Evolutionary conservation across 2,797 vertebrate genomes (phyloP), one percentile per base, ranked within the genome.

Genomic region (Euthynnus affinis): DNA sequence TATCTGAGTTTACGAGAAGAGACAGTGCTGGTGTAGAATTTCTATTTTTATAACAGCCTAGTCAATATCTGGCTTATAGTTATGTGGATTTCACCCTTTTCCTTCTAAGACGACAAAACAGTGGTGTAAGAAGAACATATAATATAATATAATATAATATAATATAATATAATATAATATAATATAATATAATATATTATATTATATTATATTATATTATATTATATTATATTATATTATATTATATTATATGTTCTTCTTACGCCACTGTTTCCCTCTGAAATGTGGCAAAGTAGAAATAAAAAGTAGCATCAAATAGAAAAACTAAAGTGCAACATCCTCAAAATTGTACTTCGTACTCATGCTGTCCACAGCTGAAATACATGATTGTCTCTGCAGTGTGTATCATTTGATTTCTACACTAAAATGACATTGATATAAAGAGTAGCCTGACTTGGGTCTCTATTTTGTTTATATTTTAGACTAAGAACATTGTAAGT

Each of bases 381-480:
- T 15, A 46, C 2, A n/a, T n/a, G 20, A 13, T 6, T 14, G 18
- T 9, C 9, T 27, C 34, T 20, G 23, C 15, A 55, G 23, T 27
- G 44, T 58, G 55, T 34, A 65, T 65, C 12, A 65, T 22, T 65
- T 65, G 48, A 65, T 10, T 37, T 10, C 9, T 37, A 37, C 9
- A 37, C 37, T 10, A 37, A 37, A 10, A 10, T 37, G 10, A 10
- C 9, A 37, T 10, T 37, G 1, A 10, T 12, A 37, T 37, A 10
- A 37, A 37, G 37, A 10, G 37, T 10, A 37, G 37, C 9, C 10
- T 37, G 2, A 37, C 37, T 37, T 37, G 9, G 34, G 1, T 37
- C 34, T 37, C 34, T 37, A 37, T 37, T 44, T 29, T 56, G 15
- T 40, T 42, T 66, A 5, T 13, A 4, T 20, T 40, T 55, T 14